Evolutionary conservation across 2,888 invertebrate species (phyloP).

Genomic region (Standfussiana lucernea): DNA sequence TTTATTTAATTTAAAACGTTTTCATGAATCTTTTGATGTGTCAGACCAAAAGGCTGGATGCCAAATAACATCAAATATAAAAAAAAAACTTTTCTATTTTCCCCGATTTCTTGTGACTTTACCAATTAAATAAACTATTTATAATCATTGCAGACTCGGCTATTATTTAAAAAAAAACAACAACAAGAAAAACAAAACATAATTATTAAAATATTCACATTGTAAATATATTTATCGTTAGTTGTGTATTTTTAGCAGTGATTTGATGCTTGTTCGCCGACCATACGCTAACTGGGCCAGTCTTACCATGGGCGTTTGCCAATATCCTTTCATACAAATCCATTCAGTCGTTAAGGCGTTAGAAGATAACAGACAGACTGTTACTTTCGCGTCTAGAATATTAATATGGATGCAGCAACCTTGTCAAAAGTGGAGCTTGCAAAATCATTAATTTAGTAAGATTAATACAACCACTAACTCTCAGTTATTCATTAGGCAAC

Average conservation of each 20-base stretch:
- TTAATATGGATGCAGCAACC: constrained; percentile 1
- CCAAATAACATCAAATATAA: neutral
- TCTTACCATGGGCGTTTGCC: neutral
- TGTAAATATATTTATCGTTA: neutral
- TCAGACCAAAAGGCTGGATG: no score
- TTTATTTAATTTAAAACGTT: no score
- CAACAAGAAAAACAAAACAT: neutral
- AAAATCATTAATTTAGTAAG: constrained; percentile 15
- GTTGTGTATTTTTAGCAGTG: neutral
- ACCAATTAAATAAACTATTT: no score
- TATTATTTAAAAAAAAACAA: neutral
- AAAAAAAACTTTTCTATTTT: no score
- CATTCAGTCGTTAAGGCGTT: neutral
- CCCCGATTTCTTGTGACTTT: neutral
- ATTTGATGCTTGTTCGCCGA: neutral
- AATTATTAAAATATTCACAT: neutral
- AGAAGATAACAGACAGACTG: neutral
- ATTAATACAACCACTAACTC: constrained; percentile 36
- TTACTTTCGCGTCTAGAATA: neutral
- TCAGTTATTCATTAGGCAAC: constrained; percentile 38
- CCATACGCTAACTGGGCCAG: neutral
- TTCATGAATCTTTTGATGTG: no score
- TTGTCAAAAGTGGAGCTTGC: constrained; percentile 9
- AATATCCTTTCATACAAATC: neutral
- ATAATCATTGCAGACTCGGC: neutral